Base-by-base conservation (phyloP, 2,888 invertebrate genomes). In the Sylvicola cinctus region DNA sequence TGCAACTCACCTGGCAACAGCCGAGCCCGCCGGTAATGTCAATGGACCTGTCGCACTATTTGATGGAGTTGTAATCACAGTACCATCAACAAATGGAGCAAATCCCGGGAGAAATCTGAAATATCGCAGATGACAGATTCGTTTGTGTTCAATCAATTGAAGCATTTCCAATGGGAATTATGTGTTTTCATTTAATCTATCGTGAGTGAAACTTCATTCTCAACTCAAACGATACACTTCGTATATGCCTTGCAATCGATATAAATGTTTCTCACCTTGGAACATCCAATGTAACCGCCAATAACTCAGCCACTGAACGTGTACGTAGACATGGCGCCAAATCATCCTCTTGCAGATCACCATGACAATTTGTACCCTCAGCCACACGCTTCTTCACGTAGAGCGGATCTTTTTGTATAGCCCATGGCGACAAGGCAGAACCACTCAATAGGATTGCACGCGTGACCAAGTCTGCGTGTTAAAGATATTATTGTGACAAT, bases 81-180 rank as follows among this genome's bases (percentile, higher is more conserved):
- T 83, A 44, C 88, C 88, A 56, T 91, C 91, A 44, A 88, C 74
- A 53, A 90, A 88, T 3, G 91, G 91, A n/a, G 88, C 91, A 52
- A 90, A 91, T 15, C 84, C 84, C 25, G 83, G 76, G 35, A 88
- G 67, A 55, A 84, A 85, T 45, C 74, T 62, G 31, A 28, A 37
- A 13, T 15, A 31, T 20, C 11, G 31, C 3, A 8, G 13, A 28
- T 13, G 28, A 28, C 28, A 28, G 20, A 20, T 20, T 20, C 20
- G 20, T 20, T 20, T 20, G 20, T 20, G 8, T 20, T 20, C 20
- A 20, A 20, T 20, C 20, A 20, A 20, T 20, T 20, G 5, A 6
- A 6, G 20, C 4, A 20, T 20, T 20, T 20, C 20, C 20, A 28
- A 28, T 28, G 28, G 14, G 28, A 28, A 13, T 28, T n/a, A 11